Evolutionary conservation across 64 coral and sea anemone species (phyloP).

Genomic region (Actinia equina): DNA sequence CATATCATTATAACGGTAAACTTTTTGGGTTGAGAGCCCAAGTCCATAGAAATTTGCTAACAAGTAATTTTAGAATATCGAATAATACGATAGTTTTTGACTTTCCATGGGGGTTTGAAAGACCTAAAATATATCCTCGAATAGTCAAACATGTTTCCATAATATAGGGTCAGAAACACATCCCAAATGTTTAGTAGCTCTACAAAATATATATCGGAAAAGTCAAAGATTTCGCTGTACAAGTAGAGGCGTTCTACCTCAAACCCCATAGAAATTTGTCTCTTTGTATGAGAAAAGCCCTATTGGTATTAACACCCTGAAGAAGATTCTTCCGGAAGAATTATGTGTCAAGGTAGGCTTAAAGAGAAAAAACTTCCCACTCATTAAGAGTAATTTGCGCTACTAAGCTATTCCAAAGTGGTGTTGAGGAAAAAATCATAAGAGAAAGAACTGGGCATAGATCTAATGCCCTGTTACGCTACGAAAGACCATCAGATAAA

Average conservation of each 20-base stretch:
- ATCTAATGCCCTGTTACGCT: too few species aligned
- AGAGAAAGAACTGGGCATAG: too few species aligned
- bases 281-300: constrained; percentile 40
- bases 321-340: too few species aligned
- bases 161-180: constrained; percentile 38
- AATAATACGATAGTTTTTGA: constrained; percentile 23
- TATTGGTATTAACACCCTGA: too few species aligned
- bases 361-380: too few species aligned
- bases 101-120: constrained; percentile 45
- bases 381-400: too few species aligned
- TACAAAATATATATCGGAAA: constrained; percentile 50
- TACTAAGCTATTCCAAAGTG: too few species aligned
- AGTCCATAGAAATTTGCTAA: constrained; percentile 31
- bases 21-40: constrained; percentile 22
- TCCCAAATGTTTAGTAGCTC: constrained; percentile 33
- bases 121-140: constrained; percentile 30
- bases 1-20: too few species aligned
- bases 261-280: constrained; percentile 24
- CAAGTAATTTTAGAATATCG: too few species aligned
- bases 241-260: constrained; percentile 34
- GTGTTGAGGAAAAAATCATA: too few species aligned
- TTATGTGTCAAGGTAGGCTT: too few species aligned
- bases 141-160: constrained; percentile 36
- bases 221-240: neutral
- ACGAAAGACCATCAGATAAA: too few species aligned